These are phyloP conservation scores for Hydrolagus affinis DNA, from an alignment of 2,113 vertebrate genomes.

Conservation along the genomic window DNA sequence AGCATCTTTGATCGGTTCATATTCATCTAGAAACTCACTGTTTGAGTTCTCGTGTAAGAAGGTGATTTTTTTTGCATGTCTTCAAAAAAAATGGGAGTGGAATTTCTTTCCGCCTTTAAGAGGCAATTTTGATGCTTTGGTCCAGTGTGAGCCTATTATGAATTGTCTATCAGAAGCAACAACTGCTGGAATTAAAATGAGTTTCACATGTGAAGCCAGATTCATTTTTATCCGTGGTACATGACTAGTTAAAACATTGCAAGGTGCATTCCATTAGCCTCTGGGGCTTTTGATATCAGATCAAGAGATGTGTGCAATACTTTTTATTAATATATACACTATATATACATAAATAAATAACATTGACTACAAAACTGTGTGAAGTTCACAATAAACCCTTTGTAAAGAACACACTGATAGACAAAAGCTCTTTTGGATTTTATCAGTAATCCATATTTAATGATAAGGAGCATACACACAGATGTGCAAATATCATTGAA, in stretches of 20 bases:
- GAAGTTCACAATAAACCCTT: not conserved
- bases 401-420: not conserved
- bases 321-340: not conserved
- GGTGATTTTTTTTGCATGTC: no score
- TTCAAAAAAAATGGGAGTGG: no score
- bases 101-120: not conserved
- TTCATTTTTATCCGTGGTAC: not conserved
- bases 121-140: not conserved
- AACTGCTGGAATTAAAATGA: not conserved
- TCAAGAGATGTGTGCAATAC: not conserved
- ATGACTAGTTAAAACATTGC: not conserved
- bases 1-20: not conserved
- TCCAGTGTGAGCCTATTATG: not conserved
- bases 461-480: slow-evolving; percentile 16
- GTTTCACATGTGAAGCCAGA: not conserved
- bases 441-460: slow-evolving; percentile 24
- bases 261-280: not conserved
- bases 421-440: slow-evolving; percentile 4
- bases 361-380: not conserved
- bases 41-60: no score
- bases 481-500: slow-evolving; percentile 11
- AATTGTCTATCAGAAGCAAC: not conserved
- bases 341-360: no score
- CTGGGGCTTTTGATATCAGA: not conserved
- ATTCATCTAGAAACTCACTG: no score